Base-by-base conservation (phyloP, 1,140 invertebrate genomes). In the Lepidurus apus region DNA sequence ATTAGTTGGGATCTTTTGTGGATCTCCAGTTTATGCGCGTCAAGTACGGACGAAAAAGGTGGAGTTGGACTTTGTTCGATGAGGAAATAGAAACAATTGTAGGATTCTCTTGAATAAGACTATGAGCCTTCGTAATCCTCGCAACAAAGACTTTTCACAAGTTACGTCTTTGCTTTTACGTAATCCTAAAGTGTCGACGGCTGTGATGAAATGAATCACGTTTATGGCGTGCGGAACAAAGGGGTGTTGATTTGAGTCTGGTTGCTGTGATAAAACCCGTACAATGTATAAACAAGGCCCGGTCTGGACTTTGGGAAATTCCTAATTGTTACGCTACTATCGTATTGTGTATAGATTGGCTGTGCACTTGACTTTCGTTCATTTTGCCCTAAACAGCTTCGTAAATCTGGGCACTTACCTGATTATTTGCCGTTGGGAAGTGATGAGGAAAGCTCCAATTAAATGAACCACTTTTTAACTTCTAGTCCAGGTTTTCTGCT, bases 41-140 rank as follows among this genome's bases (percentile, higher is more conserved):
- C 17, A 65, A 65, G 21, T n/a, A 7, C 17, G 17, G n/a, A 21
- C 6, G 17, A 21, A 65, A 21, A 65, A 65, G 53, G 53, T 65
- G n/a, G 53, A 21, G 13, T 65, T 17, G 53, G 53, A 65, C 53
- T 65, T 65, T 65, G 53, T 65, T 65, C 53, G 53, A 7, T 65
- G 53, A 65, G 53, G 53, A 65, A 65, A 21, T 65, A 13, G 13
- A 65, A 65, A 65, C 53, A 65, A 65, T 65, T 65, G n/a, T 65
- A 21, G 53, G 53, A 65, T 65, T 65, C n/a, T 65, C 47, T 65
- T 65, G 47, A 65, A 65, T 13, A 0, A 65, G 47, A 65, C 4
- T 65, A 65, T 0, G 53, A 65, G 53, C 53, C 17, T 65, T 65
- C 21, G n/a, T 65, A 65, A 65, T 65, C 13, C 53, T 21, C 2